These are phyloP conservation scores for Lithophane ornitopus DNA, from an alignment of 2,888 invertebrate species.

Conservation along the genomic window DNA sequence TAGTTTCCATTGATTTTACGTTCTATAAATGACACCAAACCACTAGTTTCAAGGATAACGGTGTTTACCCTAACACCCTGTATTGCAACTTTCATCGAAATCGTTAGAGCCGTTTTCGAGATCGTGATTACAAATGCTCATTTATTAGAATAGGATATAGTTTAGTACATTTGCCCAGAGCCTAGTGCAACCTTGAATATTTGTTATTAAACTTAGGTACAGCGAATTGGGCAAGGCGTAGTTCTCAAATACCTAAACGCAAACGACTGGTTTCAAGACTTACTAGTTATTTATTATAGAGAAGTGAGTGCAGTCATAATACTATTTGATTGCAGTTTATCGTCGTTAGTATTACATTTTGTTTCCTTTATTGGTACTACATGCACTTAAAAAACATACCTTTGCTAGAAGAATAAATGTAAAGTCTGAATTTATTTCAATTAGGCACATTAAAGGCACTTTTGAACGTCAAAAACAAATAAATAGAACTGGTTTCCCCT, in stretches of 20 bases:
- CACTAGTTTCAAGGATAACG: no score
- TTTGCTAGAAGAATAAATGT: neutral
- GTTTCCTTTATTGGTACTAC: neutral
- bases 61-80: no score
- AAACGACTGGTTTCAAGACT: conserved; percentile 37
- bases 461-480: no score
- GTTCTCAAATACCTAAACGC: conserved; percentile 49
- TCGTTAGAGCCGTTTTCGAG: no score
- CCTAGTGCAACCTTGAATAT: conserved; percentile 40
- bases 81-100: no score
- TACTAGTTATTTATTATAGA: conserved; percentile 28
- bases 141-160: no score
- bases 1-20: no score
- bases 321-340: conserved; percentile 25
- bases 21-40: no score
- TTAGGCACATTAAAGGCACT: no score
- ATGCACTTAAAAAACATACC: neutral
- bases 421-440: no score
- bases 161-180: neutral
- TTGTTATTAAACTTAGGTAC: conserved; percentile 14
- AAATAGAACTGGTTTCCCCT: no score
- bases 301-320: conserved; percentile 22
- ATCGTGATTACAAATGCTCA: no score
- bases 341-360: neutral
- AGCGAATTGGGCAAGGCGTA: conserved; percentile 30